A percentile compares a stretch with the other conserved stretches of the same genome.
These are phyloP conservation scores for Syrmaticus mikado DNA, from an alignment of 2,113 vertebrate genomes.

Conservation along the genomic window DNA sequence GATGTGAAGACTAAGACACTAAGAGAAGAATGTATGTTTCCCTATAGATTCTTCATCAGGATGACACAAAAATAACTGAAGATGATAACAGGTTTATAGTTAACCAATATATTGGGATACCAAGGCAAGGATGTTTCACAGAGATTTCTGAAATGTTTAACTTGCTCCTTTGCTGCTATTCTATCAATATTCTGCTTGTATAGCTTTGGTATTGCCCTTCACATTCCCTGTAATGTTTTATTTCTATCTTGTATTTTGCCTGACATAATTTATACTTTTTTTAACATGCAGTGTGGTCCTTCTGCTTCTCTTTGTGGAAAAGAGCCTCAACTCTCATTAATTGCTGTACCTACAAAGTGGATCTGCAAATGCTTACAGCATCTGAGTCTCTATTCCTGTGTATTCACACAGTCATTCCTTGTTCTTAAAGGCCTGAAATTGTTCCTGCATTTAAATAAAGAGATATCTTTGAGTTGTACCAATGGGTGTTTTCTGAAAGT, in stretches of 20 bases:
- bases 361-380: not conserved
- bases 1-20: no score
- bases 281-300: not conserved
- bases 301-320: not conserved
- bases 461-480: not conserved
- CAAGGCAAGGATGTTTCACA: not conserved
- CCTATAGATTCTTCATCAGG: not conserved
- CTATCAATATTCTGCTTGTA: not conserved
- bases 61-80: not conserved
- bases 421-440: not conserved
- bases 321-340: not conserved
- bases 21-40: not conserved
- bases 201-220: not conserved
- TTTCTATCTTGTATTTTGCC: not conserved
- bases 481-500: not conserved
- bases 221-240: not conserved
- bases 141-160: not conserved
- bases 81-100: not conserved
- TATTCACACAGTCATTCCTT: not conserved
- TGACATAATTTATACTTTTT: not conserved
- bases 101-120: not conserved
- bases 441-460: not conserved
- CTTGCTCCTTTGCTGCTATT: not conserved
- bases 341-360: not conserved
- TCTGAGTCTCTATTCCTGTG: not conserved